Conservation (phyloP, 1,140 invertebrate species). For the Centruroides vittatus region DNA sequence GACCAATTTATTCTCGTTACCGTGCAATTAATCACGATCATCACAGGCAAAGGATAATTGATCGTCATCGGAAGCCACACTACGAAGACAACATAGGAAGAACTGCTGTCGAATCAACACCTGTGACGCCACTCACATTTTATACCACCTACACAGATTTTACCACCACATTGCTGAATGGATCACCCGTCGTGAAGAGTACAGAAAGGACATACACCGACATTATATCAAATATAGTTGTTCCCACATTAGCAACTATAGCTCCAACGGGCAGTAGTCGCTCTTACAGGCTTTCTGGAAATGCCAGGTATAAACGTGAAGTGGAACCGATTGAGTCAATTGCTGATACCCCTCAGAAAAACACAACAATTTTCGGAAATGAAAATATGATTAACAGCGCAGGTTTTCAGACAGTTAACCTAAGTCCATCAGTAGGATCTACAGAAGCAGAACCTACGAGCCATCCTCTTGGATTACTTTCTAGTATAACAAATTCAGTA, state of each 20-base stretch:
- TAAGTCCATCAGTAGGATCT: too few species aligned
- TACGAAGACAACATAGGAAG: not conserved
- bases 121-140: conserved; percentile 41
- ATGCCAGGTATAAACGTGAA: not conserved
- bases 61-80: not conserved
- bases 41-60: not conserved
- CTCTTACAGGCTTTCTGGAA: not conserved
- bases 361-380: not conserved
- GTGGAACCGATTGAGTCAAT: not conserved
- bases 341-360: not conserved
- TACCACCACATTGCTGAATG: conserved; percentile 66
- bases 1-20: not conserved
- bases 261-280: not conserved
- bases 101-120: conserved; percentile 1
- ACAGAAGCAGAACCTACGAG: not conserved
- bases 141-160: conserved; percentile 86
- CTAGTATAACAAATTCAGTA: conserved; percentile 73
- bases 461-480: conserved; percentile 50
- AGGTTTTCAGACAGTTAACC: too few species aligned
- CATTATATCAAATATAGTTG: conserved; percentile 8
- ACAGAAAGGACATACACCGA: conserved; percentile 10
- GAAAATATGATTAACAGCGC: not conserved
- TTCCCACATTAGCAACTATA: conserved; percentile 5
- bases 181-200: conserved; percentile 35
- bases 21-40: not conserved